Conservation (phyloP, 2,888 invertebrate genomes). For the Venusia cambrica region DNA sequence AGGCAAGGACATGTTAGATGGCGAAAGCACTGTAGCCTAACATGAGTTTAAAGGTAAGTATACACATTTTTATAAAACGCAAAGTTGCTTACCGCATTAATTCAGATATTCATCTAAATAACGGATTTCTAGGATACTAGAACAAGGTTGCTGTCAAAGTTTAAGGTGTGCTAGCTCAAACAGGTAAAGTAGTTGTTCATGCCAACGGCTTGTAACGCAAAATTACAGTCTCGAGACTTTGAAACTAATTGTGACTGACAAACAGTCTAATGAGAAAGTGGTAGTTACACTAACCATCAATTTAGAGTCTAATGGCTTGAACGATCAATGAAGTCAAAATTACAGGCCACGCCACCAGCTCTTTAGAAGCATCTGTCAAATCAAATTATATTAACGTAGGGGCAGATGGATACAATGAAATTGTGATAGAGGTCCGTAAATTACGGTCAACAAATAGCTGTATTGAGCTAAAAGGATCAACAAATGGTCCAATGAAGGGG, state of each 20-base stretch:
- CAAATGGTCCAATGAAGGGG: conserved; percentile 8
- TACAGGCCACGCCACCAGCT: conserved; percentile 25
- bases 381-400: conserved; percentile 38
- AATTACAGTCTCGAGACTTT: conserved; percentile 4
- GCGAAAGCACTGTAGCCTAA: no score
- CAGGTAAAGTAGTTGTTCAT: neutral
- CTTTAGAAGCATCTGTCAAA: conserved; percentile 34
- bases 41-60: no score
- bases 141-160: conserved; percentile 1
- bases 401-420: conserved; percentile 55
- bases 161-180: conserved; percentile 1
- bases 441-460: conserved; percentile 16
- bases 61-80: no score
- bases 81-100: no score
- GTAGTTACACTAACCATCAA: conserved; percentile 19
- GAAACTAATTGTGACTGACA: conserved; percentile 11
- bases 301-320: conserved; percentile 12
- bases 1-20: no score
- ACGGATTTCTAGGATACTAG: conserved; percentile 2
- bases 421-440: conserved; percentile 11
- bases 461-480: conserved; percentile 7
- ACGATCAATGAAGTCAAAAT: conserved; percentile 25
- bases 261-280: conserved; percentile 22
- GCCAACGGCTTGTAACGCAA: neutral
- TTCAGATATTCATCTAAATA: no score